A percentile compares a stretch with the other conserved stretches of the same genome.
phyloP scores from a whole-genome alignment of 2,113 vertebrate species.

The Tiliqua scincoides region DNA sequence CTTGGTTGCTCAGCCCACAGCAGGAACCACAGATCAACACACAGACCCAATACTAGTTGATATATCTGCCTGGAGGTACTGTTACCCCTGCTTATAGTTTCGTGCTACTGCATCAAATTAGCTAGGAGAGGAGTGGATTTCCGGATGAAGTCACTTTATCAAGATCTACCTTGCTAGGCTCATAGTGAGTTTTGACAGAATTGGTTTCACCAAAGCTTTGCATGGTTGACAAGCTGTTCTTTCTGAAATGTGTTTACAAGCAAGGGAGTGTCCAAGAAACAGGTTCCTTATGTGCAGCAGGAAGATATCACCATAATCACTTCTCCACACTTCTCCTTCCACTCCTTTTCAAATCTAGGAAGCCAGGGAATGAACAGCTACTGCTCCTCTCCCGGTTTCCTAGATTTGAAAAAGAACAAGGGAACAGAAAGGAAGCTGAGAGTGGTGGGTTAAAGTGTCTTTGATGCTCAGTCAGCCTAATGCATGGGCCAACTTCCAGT shows the following conservation, averaged over 20 bases:
- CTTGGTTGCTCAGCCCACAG: neutral
- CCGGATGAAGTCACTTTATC: neutral
- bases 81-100: neutral
- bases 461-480: too few species aligned
- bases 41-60: neutral
- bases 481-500: too few species aligned
- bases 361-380: too few species aligned
- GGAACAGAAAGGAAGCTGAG: too few species aligned
- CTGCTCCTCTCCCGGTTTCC: too few species aligned
- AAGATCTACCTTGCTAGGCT: neutral
- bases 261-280: too few species aligned
- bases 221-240: neutral
- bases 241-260: neutral
- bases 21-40: neutral
- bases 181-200: neutral
- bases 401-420: too few species aligned
- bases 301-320: neutral
- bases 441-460: too few species aligned
- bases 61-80: neutral
- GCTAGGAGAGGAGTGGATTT: neutral
- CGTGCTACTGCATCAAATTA: neutral
- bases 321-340: too few species aligned
- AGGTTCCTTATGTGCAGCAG: too few species aligned
- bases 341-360: too few species aligned
- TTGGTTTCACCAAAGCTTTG: neutral